These are phyloP conservation scores for Danio choprae DNA, from an alignment of 2,797 vertebrate species.

Conservation along the genomic window DNA sequence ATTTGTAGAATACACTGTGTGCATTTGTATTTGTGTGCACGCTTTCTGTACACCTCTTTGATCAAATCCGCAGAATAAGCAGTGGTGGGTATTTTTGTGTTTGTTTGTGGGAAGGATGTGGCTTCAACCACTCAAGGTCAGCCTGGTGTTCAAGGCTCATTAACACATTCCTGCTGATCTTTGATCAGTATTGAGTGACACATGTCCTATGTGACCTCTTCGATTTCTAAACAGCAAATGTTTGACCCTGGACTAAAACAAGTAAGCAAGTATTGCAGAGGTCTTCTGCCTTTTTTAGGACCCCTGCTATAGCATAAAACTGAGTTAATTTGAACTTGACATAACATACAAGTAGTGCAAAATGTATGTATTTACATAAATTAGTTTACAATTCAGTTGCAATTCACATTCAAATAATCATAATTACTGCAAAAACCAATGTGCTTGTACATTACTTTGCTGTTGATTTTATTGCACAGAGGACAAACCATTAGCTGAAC, in stretches of 20 bases:
- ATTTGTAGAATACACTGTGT: slow-evolving; percentile 13
- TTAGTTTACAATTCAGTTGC: not conserved
- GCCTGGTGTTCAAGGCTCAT: slow-evolving; percentile 37
- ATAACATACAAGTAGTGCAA: not conserved
- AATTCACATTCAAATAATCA: not conserved
- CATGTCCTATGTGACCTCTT: slow-evolving; percentile 17
- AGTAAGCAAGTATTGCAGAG: not conserved
- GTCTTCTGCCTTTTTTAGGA: not conserved
- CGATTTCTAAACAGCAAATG: slow-evolving; percentile 10
- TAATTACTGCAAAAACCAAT: not conserved
- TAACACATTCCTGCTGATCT: slow-evolving; percentile 47
- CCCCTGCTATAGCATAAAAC: not conserved
- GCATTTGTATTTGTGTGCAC: not conserved
- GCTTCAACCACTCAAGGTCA: slow-evolving; percentile 43
- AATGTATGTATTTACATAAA: not conserved
- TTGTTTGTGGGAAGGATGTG: slow-evolving; percentile 26
- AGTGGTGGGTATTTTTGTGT: not conserved
- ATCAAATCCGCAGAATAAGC: not conserved
- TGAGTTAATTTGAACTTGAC: not conserved
- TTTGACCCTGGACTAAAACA: slow-evolving; percentile 24
- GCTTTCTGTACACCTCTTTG: not conserved
- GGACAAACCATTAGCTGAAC: not conserved
- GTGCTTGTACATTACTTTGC: not conserved
- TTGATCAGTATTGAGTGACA: slow-evolving; percentile 35
- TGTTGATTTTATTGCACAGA: not conserved